These are phyloP conservation scores for Mythimna lalbum DNA, from an alignment of 2,888 invertebrate species.

Conservation along the genomic window DNA sequence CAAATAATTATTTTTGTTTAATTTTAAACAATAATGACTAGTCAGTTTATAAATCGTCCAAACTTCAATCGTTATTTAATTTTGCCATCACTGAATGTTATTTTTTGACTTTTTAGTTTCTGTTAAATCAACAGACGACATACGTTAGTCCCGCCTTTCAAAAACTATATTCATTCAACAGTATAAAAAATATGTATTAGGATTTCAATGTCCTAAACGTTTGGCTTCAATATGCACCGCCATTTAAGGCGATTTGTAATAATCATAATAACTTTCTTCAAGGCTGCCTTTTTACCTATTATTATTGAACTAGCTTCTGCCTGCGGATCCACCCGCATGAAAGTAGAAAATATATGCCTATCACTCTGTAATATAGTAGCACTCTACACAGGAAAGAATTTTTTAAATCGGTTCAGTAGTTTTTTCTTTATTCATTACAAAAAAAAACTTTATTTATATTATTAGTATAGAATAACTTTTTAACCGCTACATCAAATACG, in stretches of 20 bases:
- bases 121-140: neutral
- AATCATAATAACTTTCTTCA: slow-evolving; percentile 1
- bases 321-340: too few relatives aligned
- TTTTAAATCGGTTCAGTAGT: too few relatives aligned
- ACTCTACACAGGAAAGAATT: too few relatives aligned
- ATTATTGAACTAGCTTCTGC: neutral
- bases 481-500: too few relatives aligned
- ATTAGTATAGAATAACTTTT: too few relatives aligned
- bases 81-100: neutral
- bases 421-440: too few relatives aligned
- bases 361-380: too few relatives aligned
- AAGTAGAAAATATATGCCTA: too few relatives aligned
- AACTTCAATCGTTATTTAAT: neutral
- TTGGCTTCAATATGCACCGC: slow-evolving; percentile 7
- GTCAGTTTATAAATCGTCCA: neutral
- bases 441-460: too few relatives aligned
- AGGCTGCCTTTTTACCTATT: neutral
- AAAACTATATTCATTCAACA: slow-evolving; percentile 4
- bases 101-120: neutral
- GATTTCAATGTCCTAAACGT: neutral
- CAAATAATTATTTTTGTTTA: too few relatives aligned
- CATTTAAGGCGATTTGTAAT: neutral
- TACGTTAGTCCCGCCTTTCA: neutral
- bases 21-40: neutral
- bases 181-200: neutral